A percentile compares a stretch with the other conserved stretches of the same genome.
Conservation (phyloP, 2,113 vertebrate genomes). For the Odocoileus virginianus region DNA sequence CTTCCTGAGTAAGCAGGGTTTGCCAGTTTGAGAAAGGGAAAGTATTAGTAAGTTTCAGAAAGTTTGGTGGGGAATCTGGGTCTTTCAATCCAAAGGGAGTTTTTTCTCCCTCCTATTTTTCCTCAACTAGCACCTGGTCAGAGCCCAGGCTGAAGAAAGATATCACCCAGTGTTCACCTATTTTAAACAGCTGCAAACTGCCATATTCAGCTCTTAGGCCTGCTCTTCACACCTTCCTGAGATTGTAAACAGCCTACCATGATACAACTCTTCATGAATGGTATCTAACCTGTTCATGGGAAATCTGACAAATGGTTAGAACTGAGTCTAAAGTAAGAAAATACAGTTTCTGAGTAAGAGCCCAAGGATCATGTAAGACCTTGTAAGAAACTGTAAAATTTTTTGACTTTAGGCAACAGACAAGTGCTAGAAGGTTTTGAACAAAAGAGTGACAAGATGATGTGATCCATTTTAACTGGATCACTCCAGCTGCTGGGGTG, state of each 20-base stretch:
- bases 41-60: background rate
- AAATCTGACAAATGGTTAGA: background rate
- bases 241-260: background rate
- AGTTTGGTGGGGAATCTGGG: background rate
- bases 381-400: background rate
- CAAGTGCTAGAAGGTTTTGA: background rate
- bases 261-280: background rate
- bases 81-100: background rate
- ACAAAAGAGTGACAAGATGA: background rate
- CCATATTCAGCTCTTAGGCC: background rate
- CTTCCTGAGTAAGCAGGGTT: background rate
- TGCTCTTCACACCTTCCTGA: background rate
- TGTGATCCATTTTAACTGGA: background rate
- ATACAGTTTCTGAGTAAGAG: background rate
- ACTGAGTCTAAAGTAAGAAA: background rate
- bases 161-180: rapidly evolving
- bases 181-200: background rate
- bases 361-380: background rate
- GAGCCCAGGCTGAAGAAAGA: background rate
- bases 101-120: background rate
- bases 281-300: background rate
- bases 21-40: background rate
- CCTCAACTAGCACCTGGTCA: background rate
- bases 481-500: background rate
- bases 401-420: background rate